phyloP scores from a whole-genome alignment of 2,113 vertebrate species.

The Heterochromis multidens region DNA sequence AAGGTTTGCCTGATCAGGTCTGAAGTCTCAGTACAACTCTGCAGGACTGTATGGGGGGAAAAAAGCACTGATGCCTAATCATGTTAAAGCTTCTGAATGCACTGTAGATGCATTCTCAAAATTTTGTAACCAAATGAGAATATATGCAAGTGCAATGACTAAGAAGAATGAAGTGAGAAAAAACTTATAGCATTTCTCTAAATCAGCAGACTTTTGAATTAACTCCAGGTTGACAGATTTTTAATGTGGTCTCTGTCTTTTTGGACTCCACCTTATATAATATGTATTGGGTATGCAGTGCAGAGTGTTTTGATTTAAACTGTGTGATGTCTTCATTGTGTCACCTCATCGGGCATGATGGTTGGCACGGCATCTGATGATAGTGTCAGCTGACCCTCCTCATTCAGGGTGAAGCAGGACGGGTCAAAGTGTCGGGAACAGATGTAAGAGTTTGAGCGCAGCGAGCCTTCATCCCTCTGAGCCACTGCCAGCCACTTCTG shows the following conservation, averaged over 20 bases:
- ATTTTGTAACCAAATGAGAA: fast-evolving
- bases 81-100: not conserved
- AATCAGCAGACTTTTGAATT: not conserved
- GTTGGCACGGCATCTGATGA: constrained; percentile 36
- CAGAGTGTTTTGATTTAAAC: no score
- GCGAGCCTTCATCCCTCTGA: constrained; percentile 51
- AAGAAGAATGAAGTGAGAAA: not conserved
- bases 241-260: not conserved
- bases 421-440: constrained; percentile 56
- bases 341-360: constrained; percentile 15
- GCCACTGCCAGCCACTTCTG: constrained; percentile 33
- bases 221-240: not conserved
- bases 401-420: constrained; percentile 20
- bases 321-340: no score
- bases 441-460: constrained; percentile 20
- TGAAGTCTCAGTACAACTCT: fast-evolving
- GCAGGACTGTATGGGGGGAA: not conserved
- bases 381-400: constrained; percentile 16
- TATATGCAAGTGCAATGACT: not conserved
- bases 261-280: no score
- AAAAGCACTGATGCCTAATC: not conserved
- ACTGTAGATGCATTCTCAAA: not conserved
- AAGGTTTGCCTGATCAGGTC: not conserved
- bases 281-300: no score
- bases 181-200: not conserved